Percentiles rank a stretch among this genome's conserved stretches.
phyloP scores from a whole-genome alignment of 2,797 vertebrate genomes.

The Lophura swinhoii region DNA sequence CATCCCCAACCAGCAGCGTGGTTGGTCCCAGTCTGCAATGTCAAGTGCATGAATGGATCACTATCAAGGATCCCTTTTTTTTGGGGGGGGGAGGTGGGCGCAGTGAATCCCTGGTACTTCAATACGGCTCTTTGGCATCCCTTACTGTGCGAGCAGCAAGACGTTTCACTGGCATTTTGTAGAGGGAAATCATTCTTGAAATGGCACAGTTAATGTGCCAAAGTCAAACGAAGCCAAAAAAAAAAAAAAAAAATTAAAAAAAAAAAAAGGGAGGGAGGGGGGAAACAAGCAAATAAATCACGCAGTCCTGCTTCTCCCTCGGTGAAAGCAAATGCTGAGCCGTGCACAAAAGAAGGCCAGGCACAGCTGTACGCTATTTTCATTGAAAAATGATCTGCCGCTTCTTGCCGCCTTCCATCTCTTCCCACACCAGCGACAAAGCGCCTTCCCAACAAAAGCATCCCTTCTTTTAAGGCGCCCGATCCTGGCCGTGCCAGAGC shows the following conservation, averaged over 20 bases:
- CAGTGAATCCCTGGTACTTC: neutral
- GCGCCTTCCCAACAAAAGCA: conserved; percentile 47
- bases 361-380: conserved; percentile 64
- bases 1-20: conserved; percentile 24
- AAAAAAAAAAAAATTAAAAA: accelerated
- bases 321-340: conserved; percentile 66
- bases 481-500: neutral
- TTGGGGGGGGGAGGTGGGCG: neutral
- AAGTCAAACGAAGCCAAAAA: neutral
- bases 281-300: conserved; percentile 20
- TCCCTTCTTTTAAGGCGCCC: neutral
- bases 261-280: accelerated
- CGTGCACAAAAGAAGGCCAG: conserved; percentile 30
- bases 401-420: conserved; percentile 47
- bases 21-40: conserved; percentile 78
- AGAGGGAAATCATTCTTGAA: neutral
- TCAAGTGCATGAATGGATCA: conserved; percentile 78
- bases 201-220: neutral
- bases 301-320: conserved; percentile 31
- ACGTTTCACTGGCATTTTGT: neutral
- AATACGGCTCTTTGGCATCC: neutral
- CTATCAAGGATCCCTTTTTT: conserved; percentile 53
- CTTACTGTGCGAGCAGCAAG: neutral
- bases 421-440: conserved; percentile 13
- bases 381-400: conserved; percentile 55